A percentile compares a stretch with the other conserved stretches of the same genome.
Conservation (phyloP, 1,140 invertebrate genomes). For the Zophobas morio region DNA sequence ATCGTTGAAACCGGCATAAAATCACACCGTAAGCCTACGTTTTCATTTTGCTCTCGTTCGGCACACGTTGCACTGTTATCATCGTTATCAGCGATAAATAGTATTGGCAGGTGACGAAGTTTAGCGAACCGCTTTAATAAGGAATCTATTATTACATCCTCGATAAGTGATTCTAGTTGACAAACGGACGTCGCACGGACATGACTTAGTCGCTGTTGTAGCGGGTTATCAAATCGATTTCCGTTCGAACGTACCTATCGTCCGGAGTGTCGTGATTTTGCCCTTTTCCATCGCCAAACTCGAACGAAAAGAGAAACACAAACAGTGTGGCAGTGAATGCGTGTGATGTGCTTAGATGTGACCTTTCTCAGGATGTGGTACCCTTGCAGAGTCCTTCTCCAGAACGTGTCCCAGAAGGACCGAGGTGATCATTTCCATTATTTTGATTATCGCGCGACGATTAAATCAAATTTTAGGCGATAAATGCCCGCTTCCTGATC, state of each 20-base stretch:
- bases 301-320: neutral
- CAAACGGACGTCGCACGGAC: constrained; percentile 31
- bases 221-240: constrained; percentile 40
- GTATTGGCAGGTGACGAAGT: constrained; percentile 35
- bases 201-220: constrained; percentile 16
- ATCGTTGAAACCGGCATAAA: too few species aligned
- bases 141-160: constrained; percentile 42
- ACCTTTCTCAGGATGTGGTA: constrained; percentile 58
- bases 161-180: constrained; percentile 44
- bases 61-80: neutral
- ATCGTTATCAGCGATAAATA: constrained; percentile 20
- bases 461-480: too few species aligned
- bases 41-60: too few species aligned
- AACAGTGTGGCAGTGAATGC: neutral
- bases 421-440: neutral
- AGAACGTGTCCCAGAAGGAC: constrained; percentile 51
- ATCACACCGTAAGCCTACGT: too few species aligned
- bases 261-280: constrained; percentile 20
- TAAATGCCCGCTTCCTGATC: too few species aligned
- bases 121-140: constrained; percentile 31
- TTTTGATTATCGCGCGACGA: too few species aligned
- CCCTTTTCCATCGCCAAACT: neutral
- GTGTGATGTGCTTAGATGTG: constrained; percentile 31
- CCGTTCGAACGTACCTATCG: constrained; percentile 5
- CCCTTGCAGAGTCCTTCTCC: constrained; percentile 61